Evolutionary conservation across 1,140 invertebrate genomes (phyloP).

Genomic region (Drosophila sechellia): DNA sequence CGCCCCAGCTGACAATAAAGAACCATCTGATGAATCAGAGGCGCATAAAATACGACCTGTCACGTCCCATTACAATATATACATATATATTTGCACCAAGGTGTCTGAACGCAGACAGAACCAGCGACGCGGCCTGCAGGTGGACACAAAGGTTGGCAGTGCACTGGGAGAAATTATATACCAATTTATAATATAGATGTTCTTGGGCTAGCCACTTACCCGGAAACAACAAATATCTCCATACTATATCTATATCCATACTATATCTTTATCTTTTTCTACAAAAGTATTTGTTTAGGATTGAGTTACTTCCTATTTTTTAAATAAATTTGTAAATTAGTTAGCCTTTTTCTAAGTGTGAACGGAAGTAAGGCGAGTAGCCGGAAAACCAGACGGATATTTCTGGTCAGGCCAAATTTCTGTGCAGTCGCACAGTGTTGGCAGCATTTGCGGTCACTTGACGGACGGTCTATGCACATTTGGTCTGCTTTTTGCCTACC

Average conservation of each 20-base stretch:
- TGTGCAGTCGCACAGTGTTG: constrained; percentile 49
- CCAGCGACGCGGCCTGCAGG: constrained; percentile 3
- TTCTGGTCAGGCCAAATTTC: constrained; percentile 39
- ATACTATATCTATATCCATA: no score
- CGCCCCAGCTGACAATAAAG: constrained; percentile 27
- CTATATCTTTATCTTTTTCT: no score
- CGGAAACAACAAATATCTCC: no score
- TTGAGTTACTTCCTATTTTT: no score
- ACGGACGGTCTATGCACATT: constrained; percentile 58
- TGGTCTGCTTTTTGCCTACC: constrained; percentile 17
- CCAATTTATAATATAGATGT: no score
- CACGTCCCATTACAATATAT: constrained; percentile 56
- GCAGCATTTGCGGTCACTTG: constrained; percentile 70
- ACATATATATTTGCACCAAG: constrained; percentile 23
- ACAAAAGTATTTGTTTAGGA: no score
- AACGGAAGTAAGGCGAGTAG: not conserved
- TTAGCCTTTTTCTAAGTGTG: not conserved
- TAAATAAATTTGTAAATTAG: no score
- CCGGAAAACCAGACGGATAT: constrained; percentile 30
- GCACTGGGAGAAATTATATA: not conserved
- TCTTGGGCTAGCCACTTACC: no score
- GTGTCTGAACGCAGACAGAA: constrained; percentile 15
- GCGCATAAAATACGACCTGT: constrained; percentile 36
- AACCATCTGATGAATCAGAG: constrained; percentile 27
- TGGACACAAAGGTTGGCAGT: not conserved